Evolutionary conservation across 1,140 invertebrate genomes (phyloP).

Genomic region (Lasioglossum baleicum): DNA sequence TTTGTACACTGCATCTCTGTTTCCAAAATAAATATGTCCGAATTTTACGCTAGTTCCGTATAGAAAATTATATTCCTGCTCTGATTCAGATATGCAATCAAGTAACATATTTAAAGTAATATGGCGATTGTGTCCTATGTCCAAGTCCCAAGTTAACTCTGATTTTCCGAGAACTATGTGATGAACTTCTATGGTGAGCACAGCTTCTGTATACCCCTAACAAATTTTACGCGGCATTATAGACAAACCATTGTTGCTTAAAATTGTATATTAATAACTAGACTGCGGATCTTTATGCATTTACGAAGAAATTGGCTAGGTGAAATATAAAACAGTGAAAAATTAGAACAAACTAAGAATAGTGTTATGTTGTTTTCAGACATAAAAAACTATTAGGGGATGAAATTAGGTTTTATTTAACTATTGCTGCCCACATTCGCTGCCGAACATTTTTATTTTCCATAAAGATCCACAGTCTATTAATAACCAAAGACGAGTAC

Average conservation of each 20-base stretch:
- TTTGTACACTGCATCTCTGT: conserved; percentile 50
- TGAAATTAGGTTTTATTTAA: no score
- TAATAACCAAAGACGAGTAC: conserved; percentile 40
- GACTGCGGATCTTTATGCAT: no score
- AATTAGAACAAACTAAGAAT: no score
- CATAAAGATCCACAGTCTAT: no score
- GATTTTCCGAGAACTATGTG: conserved; percentile 44
- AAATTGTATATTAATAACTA: background rate
- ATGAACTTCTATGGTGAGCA: conserved; percentile 30
- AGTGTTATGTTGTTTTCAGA: no score
- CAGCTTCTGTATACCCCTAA: conserved; percentile 18
- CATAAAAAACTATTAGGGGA: no score
- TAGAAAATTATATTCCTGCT: conserved; percentile 43
- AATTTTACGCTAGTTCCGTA: conserved; percentile 51
- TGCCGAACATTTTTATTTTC: no score
- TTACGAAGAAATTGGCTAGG: no score
- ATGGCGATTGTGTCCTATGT: conserved; percentile 66
- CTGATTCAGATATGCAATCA: conserved; percentile 41
- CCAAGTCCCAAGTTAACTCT: conserved; percentile 61
- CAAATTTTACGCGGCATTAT: no score
- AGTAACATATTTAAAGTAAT: conserved; percentile 59
- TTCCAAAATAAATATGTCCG: conserved; percentile 60
- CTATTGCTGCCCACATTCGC: no score
- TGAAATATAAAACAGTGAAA: no score
- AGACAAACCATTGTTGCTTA: no score